Evolutionary conservation across 2,888 invertebrate species (phyloP).

Genomic region (Orthonychiurus folsomi): DNA sequence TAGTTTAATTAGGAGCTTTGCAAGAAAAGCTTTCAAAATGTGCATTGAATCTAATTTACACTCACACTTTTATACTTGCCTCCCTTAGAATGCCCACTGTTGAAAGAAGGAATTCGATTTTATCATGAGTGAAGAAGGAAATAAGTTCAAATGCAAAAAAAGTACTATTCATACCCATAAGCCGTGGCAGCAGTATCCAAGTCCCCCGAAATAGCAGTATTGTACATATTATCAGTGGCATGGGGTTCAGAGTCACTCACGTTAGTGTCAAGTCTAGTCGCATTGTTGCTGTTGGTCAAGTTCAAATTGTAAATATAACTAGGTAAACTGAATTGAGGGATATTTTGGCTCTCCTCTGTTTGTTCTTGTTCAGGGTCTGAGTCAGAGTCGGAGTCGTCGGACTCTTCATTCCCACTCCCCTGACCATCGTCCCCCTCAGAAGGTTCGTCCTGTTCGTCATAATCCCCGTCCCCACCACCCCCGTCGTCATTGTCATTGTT

Average conservation of each 20-base stretch:
- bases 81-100: constrained; percentile 6
- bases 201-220: constrained; percentile 18
- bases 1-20: not conserved
- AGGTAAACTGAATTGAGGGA: constrained; percentile 31
- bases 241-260: constrained; percentile 26
- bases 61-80: not conserved
- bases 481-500: constrained; percentile 15
- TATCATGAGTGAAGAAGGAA: not conserved
- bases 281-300: constrained; percentile 19
- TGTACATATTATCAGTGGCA: constrained; percentile 32
- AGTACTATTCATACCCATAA: constrained; percentile 20
- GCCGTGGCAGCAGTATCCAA: constrained; percentile 29
- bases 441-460: constrained; percentile 21
- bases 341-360: constrained; percentile 24
- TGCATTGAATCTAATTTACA: not conserved
- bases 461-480: constrained; percentile 16
- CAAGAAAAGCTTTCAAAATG: not conserved
- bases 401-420: constrained; percentile 18
- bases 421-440: constrained; percentile 19
- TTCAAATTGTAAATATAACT: constrained; percentile 18
- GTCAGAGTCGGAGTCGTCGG: constrained; percentile 15
- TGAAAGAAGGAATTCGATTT: not conserved
- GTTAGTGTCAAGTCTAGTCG: constrained; percentile 20
- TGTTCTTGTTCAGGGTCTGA: constrained; percentile 17
- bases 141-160: not conserved